phyloP scores from a whole-genome alignment of 2,113 vertebrate species.

The Scartelaos histophorus region DNA sequence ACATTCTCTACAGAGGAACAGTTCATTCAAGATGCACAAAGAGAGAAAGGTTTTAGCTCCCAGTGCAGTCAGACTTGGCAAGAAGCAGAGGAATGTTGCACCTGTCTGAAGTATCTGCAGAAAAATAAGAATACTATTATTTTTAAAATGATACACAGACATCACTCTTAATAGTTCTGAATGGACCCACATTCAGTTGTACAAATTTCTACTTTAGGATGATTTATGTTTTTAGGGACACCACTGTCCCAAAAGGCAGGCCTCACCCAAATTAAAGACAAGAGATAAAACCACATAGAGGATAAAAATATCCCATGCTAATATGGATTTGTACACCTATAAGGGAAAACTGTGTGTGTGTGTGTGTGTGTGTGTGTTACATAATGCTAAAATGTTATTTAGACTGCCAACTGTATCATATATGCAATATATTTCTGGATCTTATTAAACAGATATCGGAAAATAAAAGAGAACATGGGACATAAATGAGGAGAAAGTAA shows the following conservation, averaged over 20 bases:
- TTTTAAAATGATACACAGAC: conserved; percentile 38
- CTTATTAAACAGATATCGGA: not conserved
- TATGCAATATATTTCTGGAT: not conserved
- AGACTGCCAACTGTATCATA: not conserved
- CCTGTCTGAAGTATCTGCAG: conserved; percentile 81
- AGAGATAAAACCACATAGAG: conserved; percentile 6
- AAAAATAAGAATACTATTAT: conserved; percentile 78
- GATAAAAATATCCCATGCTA: not conserved
- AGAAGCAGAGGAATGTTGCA: conserved; percentile 77
- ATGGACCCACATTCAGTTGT: conserved; percentile 11
- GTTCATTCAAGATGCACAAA: conserved; percentile 67
- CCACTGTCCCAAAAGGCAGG: conserved; percentile 5
- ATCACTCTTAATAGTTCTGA: conserved; percentile 8
- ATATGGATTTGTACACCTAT: not conserved
- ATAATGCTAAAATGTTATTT: not conserved
- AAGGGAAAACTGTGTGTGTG: not conserved
- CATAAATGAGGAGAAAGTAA: conserved; percentile 37
- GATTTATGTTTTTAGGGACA: conserved; percentile 17
- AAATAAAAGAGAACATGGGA: conserved; percentile 21
- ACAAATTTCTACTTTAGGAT: conserved; percentile 1
- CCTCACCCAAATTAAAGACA: conserved; percentile 26
- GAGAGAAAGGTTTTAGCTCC: conserved; percentile 64
- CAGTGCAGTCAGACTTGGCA: conserved; percentile 76
- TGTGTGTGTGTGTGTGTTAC: too few relatives aligned
- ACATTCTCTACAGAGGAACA: conserved; percentile 57